These are phyloP conservation scores for Oegoconia quadripuncta DNA, from an alignment of 2,888 invertebrate species.

Conservation along the genomic window DNA sequence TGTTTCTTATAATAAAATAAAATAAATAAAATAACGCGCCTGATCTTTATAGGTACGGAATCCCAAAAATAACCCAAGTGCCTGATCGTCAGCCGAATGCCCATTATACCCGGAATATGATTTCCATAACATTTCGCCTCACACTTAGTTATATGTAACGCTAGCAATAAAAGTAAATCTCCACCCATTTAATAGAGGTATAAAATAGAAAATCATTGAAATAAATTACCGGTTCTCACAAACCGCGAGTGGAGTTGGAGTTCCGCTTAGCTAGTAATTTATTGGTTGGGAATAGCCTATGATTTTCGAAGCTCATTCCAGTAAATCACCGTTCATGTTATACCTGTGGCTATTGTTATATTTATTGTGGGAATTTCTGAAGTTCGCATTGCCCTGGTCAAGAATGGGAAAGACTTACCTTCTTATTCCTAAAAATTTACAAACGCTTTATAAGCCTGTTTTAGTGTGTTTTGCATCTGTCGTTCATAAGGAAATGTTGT, in stretches of 20 bases:
- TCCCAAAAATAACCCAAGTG: too few species aligned
- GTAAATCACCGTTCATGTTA: constrained; percentile 18
- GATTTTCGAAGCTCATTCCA: constrained; percentile 25
- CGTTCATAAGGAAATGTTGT: too few species aligned
- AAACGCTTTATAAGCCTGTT: too few species aligned
- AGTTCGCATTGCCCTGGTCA: background rate
- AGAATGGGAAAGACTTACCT: too few species aligned
- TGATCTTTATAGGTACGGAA: too few species aligned
- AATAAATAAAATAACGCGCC: too few species aligned
- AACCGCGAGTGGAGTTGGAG: constrained; percentile 18
- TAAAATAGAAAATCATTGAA: constrained; percentile 51
- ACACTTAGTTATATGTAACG: background rate
- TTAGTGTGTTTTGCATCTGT: too few species aligned
- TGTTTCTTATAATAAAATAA: too few species aligned
- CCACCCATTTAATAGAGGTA: constrained; percentile 26
- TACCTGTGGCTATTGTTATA: background rate
- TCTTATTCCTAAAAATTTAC: too few species aligned
- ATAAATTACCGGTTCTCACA: constrained; percentile 50
- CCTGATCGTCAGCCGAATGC: too few species aligned
- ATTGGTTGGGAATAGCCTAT: constrained; percentile 19
- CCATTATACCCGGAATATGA: too few species aligned
- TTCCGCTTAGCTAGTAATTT: constrained; percentile 20
- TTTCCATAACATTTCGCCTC: too few species aligned
- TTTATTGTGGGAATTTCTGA: background rate
- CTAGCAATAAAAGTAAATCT: constrained; percentile 14